Evolutionary conservation across 2,113 vertebrate species (phyloP).

Genomic region (Athene cunicularia): DNA sequence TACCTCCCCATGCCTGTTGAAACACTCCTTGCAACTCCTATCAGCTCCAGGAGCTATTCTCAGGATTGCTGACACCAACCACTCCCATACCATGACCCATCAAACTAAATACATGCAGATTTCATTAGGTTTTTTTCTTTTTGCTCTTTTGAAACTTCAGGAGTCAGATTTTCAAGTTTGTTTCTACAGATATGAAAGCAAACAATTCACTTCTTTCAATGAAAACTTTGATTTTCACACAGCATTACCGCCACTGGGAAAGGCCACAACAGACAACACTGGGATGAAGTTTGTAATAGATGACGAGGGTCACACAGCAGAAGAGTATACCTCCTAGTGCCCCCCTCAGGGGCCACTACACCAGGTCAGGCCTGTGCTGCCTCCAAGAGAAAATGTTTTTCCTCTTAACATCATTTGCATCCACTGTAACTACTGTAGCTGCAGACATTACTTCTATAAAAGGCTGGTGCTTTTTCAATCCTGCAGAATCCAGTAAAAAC

Average conservation of each 20-base stretch:
- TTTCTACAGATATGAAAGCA: not conserved
- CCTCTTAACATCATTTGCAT: not conserved
- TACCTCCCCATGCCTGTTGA: not conserved
- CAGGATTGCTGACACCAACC: not conserved
- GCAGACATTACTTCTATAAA: not conserved
- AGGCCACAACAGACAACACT: not conserved
- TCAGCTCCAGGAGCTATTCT: not conserved
- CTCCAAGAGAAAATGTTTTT: not conserved
- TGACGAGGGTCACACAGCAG: not conserved
- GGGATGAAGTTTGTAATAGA: not conserved
- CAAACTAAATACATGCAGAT: not conserved
- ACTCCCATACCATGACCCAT: not conserved
- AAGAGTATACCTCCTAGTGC: not conserved
- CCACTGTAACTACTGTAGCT: not conserved
- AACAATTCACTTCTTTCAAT: not conserved
- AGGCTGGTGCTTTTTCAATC: not conserved
- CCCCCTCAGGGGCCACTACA: fast-evolving
- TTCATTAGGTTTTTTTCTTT: not conserved
- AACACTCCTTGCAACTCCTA: not conserved
- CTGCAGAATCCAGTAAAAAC: not conserved
- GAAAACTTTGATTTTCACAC: not conserved
- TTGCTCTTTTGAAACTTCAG: not conserved
- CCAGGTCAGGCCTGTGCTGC: not conserved
- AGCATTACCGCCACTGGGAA: not conserved
- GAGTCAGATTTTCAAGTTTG: not conserved